A percentile compares a stretch with the other conserved stretches of the same genome.
Evolutionary conservation across 2,888 invertebrate genomes (phyloP).

Genomic region (Pegoplata infirma): DNA sequence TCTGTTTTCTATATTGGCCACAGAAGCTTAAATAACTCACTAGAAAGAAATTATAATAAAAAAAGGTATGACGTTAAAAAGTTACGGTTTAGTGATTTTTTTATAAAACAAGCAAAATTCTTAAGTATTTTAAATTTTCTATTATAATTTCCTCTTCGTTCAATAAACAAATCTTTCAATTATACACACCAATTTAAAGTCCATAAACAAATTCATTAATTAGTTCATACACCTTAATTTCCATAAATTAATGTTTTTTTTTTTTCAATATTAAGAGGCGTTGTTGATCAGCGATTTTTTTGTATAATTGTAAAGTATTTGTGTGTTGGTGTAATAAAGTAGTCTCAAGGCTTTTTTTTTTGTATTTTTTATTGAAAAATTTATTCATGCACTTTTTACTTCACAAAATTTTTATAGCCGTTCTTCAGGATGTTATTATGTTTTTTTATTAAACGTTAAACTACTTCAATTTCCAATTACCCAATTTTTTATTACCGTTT

Average conservation of each 20-base stretch:
- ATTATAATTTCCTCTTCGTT: not conserved
- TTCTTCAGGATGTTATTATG: not conserved
- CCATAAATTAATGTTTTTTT: conserved; percentile 24
- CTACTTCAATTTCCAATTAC: conserved; percentile 29
- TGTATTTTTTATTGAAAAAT: conserved; percentile 53
- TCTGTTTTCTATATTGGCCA: conserved; percentile 30
- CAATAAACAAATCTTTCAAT: conserved; percentile 34
- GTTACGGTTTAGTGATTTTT: conserved; percentile 54
- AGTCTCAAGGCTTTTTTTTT: conserved; percentile 56
- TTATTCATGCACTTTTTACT: conserved; percentile 46
- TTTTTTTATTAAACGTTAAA: conserved; percentile 12
- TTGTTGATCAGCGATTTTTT: conserved; percentile 64
- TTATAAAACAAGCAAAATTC: conserved; percentile 17
- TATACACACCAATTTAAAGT: conserved; percentile 12
- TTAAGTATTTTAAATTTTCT: not conserved
- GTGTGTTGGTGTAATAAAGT: conserved; percentile 59
- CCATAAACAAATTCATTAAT: conserved; percentile 20
- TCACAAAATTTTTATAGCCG: conserved; percentile 11
- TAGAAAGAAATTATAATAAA: conserved; percentile 30
- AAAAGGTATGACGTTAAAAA: conserved; percentile 52
- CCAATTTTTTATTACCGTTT: conserved; percentile 37
- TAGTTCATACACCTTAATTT: conserved; percentile 55
- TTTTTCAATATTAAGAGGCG: conserved; percentile 62
- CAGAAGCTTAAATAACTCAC: conserved; percentile 51
- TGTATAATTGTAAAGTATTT: conserved; percentile 42